Evolutionary conservation across 2,888 invertebrate species (phyloP), one percentile per base, ranked within the genome.

Genomic region (Melinaea marsaeus): DNA sequence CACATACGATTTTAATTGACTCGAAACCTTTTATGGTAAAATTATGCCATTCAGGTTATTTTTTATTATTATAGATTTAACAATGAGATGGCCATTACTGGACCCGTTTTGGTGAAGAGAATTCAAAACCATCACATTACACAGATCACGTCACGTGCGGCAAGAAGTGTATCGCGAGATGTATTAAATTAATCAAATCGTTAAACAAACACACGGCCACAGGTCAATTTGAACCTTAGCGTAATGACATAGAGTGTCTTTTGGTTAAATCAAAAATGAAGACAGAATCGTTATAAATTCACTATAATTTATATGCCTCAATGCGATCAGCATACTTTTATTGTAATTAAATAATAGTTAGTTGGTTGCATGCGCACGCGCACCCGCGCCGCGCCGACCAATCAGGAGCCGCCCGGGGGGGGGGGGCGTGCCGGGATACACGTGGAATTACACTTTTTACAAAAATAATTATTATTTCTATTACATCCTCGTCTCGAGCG

Each of bases 171-270:
- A 76, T 75, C 77, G 83, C 78, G 83, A 83, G 84, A 84, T 85
- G 84, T 86, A 86, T 86, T 85, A 83, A 86, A 88, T 88, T 88
- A 87, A 89, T 86, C 87, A 86, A 70, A 71, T 85, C 81, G 73
- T 61, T 47, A 35, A 56, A 64, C 58, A 64, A 69, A 68, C 58
- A 76, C 72, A 71, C 47, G 77, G 74, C 61, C 64, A 65, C 68
- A 70, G 61, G 66, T 2, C 7, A 32, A 51, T 32, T 3, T 32
- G 51, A 51, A 22, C 32, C 32, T 51, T 32, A 51, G 1, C 3
- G 32, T 32, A 1, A 9, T 32, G 51, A 32, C 2, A 51, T 32
- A 51, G 32, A 51, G 51, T 9, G 32, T 6, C 32, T 32, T 51
- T 32, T 51, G 32, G 2, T 4, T 22, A 22, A 32, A 32, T 5